Conservation (phyloP, 2,113 vertebrate genomes). For the Pangasianodon gigas region DNA sequence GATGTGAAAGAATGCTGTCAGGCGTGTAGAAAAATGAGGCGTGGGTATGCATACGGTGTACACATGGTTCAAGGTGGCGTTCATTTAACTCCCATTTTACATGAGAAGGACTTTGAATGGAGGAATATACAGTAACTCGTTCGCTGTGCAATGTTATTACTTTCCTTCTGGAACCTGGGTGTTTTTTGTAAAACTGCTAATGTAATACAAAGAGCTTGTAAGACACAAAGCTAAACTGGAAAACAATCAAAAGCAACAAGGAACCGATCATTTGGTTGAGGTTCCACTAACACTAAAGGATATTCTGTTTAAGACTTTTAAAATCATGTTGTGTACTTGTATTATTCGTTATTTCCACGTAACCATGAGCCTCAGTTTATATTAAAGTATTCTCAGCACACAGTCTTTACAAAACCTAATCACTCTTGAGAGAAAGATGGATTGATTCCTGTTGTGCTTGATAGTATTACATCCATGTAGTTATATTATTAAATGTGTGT, state of each 20-base stretch:
- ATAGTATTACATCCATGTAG: constrained; percentile 33
- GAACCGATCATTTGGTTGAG: not conserved
- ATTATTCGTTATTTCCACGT: not conserved
- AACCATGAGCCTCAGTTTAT: not conserved
- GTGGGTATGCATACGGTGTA: not conserved
- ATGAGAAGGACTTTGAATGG: not conserved
- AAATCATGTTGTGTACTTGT: not conserved
- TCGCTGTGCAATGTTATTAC: not conserved
- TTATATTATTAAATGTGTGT: constrained; percentile 1
- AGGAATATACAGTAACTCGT: not conserved
- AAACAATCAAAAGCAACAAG: not conserved
- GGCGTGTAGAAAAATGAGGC: constrained; percentile 31
- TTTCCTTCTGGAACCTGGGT: not conserved
- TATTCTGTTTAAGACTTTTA: not conserved
- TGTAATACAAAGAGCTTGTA: not conserved
- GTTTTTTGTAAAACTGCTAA: not conserved
- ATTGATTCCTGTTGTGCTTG: not conserved
- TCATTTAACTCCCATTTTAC: not conserved
- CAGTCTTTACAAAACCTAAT: not conserved
- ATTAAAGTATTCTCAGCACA: constrained; percentile 1
- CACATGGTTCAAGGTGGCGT: constrained; percentile 6
- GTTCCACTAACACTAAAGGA: not conserved
- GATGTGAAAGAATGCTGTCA: constrained; percentile 32
- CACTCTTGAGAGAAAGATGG: not conserved
- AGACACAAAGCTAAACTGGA: not conserved